Conservation (phyloP, 2,797 vertebrate genomes). For the Enoplosus armatus region DNA sequence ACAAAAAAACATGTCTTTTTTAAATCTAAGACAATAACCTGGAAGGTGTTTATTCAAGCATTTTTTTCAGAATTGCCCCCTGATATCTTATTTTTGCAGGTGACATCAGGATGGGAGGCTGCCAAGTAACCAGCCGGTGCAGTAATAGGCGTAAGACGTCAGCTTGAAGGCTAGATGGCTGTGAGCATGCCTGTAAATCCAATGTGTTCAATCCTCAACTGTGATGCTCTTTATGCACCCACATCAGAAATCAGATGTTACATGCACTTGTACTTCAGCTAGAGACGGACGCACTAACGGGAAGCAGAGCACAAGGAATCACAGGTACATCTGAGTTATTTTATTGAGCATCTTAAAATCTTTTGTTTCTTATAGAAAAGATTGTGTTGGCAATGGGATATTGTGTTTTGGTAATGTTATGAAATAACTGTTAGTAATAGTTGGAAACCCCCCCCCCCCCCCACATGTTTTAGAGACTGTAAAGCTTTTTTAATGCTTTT, state of each 20-base stretch:
- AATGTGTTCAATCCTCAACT: constrained; percentile 31
- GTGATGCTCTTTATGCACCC: constrained; percentile 23
- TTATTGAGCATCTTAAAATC: constrained; percentile 6
- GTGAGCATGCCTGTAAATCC: constrained; percentile 52
- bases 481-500: not conserved
- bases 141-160: constrained; percentile 72
- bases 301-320: constrained; percentile 33
- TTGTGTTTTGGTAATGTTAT: not conserved
- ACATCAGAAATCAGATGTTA: constrained; percentile 33
- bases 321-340: constrained; percentile 50
- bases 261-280: constrained; percentile 3
- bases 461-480: not conserved
- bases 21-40: not conserved
- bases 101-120: constrained; percentile 47
- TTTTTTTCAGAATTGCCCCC: not conserved
- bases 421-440: not conserved
- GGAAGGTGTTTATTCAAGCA: not conserved
- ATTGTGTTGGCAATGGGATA: not conserved
- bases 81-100: constrained; percentile 25
- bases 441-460: not conserved
- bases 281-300: constrained; percentile 32
- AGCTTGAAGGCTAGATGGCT: constrained; percentile 49
- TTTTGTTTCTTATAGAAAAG: not conserved
- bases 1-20: not conserved
- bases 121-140: constrained; percentile 75